Evolutionary conservation across 1,140 invertebrate species (phyloP).

Genomic region (Maniola jurtina): DNA sequence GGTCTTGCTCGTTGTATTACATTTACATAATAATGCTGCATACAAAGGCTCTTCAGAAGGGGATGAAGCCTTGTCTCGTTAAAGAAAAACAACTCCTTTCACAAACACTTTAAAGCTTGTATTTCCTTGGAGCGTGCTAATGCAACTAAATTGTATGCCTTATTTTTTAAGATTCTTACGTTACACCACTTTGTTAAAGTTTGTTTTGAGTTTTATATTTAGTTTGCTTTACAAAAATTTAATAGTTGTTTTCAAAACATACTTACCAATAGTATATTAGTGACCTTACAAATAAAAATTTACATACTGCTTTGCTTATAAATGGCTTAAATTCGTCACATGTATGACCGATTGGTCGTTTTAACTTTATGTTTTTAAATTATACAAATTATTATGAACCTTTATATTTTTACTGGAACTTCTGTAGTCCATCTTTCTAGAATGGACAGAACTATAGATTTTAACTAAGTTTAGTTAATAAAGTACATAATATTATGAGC

Average conservation of each 20-base stretch:
- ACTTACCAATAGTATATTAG: too few species aligned
- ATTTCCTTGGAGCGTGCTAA: not conserved
- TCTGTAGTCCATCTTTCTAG: too few species aligned
- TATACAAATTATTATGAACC: too few species aligned
- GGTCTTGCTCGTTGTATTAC: conserved; percentile 53
- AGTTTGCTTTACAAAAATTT: not conserved
- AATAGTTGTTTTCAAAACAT: not conserved
- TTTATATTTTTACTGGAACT: too few species aligned
- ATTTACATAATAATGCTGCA: conserved; percentile 71
- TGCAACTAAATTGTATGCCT: conserved; percentile 6
- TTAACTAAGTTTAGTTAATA: too few species aligned
- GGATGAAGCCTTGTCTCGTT: conserved; percentile 42
- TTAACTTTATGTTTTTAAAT: too few species aligned
- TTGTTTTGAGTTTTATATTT: conserved; percentile 4
- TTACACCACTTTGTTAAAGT: conserved; percentile 10
- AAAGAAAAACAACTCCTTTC: conserved; percentile 53
- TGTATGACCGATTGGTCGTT: too few species aligned
- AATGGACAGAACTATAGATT: too few species aligned
- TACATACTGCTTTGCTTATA: too few species aligned
- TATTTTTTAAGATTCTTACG: conserved; percentile 9
- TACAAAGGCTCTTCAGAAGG: conserved; percentile 57
- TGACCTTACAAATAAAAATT: too few species aligned
- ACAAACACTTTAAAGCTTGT: not conserved
- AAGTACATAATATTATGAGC: too few species aligned
- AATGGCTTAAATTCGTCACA: too few species aligned